Base-by-base conservation (phyloP, 2,888 invertebrate genomes). In the Lasioglossum pauxillum region DNA sequence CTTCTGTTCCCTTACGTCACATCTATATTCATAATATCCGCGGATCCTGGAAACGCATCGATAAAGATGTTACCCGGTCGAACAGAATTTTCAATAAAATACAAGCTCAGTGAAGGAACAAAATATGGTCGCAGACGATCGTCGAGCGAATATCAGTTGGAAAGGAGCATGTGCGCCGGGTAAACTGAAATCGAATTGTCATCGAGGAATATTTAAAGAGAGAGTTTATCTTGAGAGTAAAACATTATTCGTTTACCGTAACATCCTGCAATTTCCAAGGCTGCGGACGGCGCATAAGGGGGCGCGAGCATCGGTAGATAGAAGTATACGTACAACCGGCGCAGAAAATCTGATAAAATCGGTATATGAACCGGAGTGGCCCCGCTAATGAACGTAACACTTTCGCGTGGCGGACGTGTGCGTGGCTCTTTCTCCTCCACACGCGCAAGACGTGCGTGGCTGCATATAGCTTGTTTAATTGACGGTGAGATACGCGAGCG, bases 381-480 rank as follows among this genome's bases (percentile, higher is more conserved):
- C 79, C 82, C 87, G 89, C 91, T 94, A 94, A 94, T 92, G 93
- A 94, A 94, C 93, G 86, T 91, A 92, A 93, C 91, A 92, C 91
- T 91, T 93, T 93, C 92, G 92, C 93, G 88, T 81, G 79, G 77
- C 79, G 74, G 44, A 12, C 89, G 71, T 73, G 35, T 71, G 72
- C 38, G 67, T 69, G 60, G 76, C 27, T 83, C 76, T 80, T 78
- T 86, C 82, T 82, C 82, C 44, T 74, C 38, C 31, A 41, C 75
- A 60, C 64, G 81, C 53, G 78, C 73, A 85, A 80, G 79, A 88
- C 78, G 81, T 87, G 85, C 87, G 88, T 85, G 88, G 85, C 79
- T 85, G 83, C 87, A 64, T 84, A 84, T 69, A 86, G 86, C 69
- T 80, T 87, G 78, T 89, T 90, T 92, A 93, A 93, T 92, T 93